phyloP scores from a whole-genome alignment of 2,888 invertebrate genomes.

The Andrena fulva region DNA sequence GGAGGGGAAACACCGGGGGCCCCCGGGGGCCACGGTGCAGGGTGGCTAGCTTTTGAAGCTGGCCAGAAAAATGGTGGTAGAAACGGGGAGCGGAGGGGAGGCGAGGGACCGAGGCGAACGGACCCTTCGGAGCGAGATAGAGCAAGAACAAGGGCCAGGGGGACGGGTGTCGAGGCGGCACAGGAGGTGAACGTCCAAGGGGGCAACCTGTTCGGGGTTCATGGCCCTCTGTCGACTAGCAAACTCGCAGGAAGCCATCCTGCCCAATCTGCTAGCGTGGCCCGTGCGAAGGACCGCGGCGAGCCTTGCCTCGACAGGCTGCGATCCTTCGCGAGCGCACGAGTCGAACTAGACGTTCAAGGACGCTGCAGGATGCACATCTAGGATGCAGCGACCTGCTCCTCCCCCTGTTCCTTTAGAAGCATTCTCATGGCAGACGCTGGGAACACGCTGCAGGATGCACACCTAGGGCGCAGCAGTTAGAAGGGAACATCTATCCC shows the following conservation, averaged over 20 bases:
- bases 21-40: conserved; percentile 55
- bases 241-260: conserved; percentile 78
- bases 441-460: conserved; percentile 39
- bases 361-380: conserved; percentile 48
- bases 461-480: conserved; percentile 39
- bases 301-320: conserved; percentile 35
- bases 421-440: background rate
- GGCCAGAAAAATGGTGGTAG: conserved; percentile 64
- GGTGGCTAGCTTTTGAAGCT: conserved; percentile 70
- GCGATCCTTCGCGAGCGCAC: conserved; percentile 20
- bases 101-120: conserved; percentile 58
- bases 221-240: conserved; percentile 84
- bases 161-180: conserved; percentile 69
- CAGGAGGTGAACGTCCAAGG: conserved; percentile 85
- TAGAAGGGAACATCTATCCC: too few species aligned
- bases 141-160: conserved; percentile 67
- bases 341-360: conserved; percentile 48
- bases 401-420: background rate
- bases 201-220: conserved; percentile 85
- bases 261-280: conserved; percentile 78
- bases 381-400: conserved; percentile 37
- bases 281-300: conserved; percentile 69
- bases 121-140: conserved; percentile 71
- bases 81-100: conserved; percentile 30
- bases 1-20: conserved; percentile 48